phyloP scores from a whole-genome alignment of 2,113 vertebrate genomes.

The Ochotona curzoniae region DNA sequence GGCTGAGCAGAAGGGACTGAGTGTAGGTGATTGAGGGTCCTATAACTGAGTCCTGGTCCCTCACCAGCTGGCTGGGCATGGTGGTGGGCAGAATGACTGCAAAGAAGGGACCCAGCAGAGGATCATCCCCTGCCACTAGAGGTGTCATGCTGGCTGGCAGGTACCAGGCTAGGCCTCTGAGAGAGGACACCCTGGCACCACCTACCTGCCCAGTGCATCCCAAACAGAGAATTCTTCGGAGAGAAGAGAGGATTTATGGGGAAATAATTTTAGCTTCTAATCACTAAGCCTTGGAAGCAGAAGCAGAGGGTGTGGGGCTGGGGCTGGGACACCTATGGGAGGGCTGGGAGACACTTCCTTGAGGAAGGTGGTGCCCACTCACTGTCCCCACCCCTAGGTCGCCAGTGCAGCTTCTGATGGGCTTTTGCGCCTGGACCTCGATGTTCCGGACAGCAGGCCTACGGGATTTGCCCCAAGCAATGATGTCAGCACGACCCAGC shows the following conservation, averaged over 20 bases:
- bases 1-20: neutral
- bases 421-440: conserved; percentile 91
- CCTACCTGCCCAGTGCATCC: conserved; percentile 6
- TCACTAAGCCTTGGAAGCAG: neutral
- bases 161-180: neutral
- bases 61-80: neutral
- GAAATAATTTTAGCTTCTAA: neutral
- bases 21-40: neutral
- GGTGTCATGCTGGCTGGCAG: neutral
- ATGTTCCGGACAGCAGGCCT: conserved; percentile 84
- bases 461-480: conserved; percentile 82
- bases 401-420: conserved; percentile 92
- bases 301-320: neutral
- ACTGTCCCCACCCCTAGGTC: conserved; percentile 84
- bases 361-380: neutral
- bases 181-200: neutral
- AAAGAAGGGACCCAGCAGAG: neutral
- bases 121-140: neutral
- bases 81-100: neutral
- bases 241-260: neutral
- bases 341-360: neutral
- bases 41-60: neutral
- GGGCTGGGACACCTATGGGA: neutral
- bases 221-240: neutral
- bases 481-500: conserved; percentile 61